Conservation (phyloP, 2,888 invertebrate genomes). For the Ecliptopera silaceata region DNA sequence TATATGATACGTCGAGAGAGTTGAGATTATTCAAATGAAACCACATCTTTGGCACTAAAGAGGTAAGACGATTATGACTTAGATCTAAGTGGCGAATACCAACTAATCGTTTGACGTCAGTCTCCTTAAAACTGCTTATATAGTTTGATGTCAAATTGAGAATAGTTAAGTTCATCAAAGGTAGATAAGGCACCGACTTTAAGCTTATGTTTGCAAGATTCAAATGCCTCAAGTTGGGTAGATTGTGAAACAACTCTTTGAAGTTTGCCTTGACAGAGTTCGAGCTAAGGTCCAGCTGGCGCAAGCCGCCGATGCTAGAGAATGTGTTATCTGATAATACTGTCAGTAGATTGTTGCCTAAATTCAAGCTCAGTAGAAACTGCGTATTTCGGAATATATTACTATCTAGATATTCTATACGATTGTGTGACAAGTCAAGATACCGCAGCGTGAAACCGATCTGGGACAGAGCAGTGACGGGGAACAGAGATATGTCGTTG, state of each 20-base stretch:
- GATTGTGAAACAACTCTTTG: constrained; percentile 93
- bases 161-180: constrained; percentile 89
- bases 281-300: constrained; percentile 90
- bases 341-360: constrained; percentile 91
- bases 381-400: constrained; percentile 93
- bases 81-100: constrained; percentile 89
- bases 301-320: constrained; percentile 89
- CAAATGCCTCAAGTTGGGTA: constrained; percentile 90
- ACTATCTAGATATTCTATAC: constrained; percentile 93
- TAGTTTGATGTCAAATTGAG: constrained; percentile 92
- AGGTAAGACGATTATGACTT: constrained; percentile 89
- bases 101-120: constrained; percentile 87
- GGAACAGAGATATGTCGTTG: constrained; percentile 91
- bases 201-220: constrained; percentile 90
- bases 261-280: constrained; percentile 93
- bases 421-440: constrained; percentile 90
- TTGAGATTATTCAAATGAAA: constrained; percentile 87
- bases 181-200: constrained; percentile 88
- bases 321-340: constrained; percentile 95
- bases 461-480: constrained; percentile 89
- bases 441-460: constrained; percentile 90
- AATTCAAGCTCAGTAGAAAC: constrained; percentile 88
- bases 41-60: constrained; percentile 90
- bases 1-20: constrained; percentile 90
- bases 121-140: constrained; percentile 87